Evolutionary conservation across 2,888 invertebrate genomes (phyloP).

Genomic region (Chrysodeixis includens): DNA sequence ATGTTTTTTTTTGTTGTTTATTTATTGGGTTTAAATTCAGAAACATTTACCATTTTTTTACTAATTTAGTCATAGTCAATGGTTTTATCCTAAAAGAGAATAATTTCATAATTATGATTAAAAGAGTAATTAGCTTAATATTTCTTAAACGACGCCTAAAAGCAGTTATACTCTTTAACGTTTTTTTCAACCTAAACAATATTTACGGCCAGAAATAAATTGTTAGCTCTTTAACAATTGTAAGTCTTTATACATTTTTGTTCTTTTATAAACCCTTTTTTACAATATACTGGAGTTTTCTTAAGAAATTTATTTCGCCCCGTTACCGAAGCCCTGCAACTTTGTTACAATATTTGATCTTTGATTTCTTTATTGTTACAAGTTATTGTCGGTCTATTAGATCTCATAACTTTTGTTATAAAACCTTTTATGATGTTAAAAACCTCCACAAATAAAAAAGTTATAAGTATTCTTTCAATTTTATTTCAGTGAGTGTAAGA

Average conservation of each 20-base stretch:
- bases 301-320: constrained; percentile 24
- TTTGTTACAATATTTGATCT: constrained; percentile 22
- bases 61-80: too few relatives aligned
- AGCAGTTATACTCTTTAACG: too few relatives aligned
- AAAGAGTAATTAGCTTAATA: too few relatives aligned
- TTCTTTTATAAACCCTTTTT: constrained; percentile 17
- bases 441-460: constrained; percentile 2
- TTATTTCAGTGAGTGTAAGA: not conserved
- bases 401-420: constrained; percentile 14
- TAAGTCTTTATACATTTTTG: constrained; percentile 9
- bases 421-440: not conserved
- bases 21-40: not conserved
- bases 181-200: too few relatives aligned
- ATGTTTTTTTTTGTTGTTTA: not conserved
- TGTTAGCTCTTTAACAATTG: not conserved
- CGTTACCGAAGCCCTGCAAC: constrained; percentile 17
- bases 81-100: too few relatives aligned
- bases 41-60: too few relatives aligned
- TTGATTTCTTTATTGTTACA: constrained; percentile 31
- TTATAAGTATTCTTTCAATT: constrained; percentile 3
- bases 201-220: not conserved
- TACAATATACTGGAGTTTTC: constrained; percentile 13
- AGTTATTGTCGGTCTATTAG: constrained; percentile 17
- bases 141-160: too few relatives aligned
- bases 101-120: too few relatives aligned